Conservation (phyloP, 2,797 vertebrate genomes). For the Poecilia velifera region DNA sequence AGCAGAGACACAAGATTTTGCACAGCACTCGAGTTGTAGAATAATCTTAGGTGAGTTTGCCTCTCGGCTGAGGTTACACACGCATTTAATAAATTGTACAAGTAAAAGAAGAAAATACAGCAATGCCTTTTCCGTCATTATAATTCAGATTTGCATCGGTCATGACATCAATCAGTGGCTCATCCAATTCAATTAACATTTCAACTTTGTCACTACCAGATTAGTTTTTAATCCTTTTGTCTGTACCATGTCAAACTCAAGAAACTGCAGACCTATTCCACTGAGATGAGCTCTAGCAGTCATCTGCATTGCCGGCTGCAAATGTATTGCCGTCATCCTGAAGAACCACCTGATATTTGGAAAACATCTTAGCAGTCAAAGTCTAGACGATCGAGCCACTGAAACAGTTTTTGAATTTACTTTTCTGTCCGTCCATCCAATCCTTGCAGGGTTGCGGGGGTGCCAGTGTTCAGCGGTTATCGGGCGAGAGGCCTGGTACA, state of each 20-base stretch:
- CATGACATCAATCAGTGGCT: conserved; percentile 5
- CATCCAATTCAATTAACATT: conserved; percentile 1
- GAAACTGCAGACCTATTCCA: background rate
- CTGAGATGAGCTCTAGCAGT: background rate
- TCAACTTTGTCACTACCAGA: background rate
- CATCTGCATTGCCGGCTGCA: background rate
- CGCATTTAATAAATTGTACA: background rate
- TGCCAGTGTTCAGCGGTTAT: background rate
- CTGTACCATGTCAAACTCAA: background rate
- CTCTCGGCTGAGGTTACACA: background rate
- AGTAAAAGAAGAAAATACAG: background rate
- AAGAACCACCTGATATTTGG: background rate
- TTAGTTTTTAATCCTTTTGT: background rate
- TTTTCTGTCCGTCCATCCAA: background rate
- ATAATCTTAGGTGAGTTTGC: background rate
- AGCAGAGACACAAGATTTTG: background rate
- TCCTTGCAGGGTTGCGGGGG: background rate
- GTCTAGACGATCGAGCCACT: background rate
- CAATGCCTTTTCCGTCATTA: conserved; percentile 1
- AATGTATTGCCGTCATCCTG: background rate
- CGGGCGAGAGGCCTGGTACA: background rate
- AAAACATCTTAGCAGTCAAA: background rate
- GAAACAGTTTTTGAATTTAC: background rate
- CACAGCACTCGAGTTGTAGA: background rate
- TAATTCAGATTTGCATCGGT: background rate